phyloP scores from a whole-genome alignment of 2,797 vertebrate species.

The Acrossocheilus fasciatus region DNA sequence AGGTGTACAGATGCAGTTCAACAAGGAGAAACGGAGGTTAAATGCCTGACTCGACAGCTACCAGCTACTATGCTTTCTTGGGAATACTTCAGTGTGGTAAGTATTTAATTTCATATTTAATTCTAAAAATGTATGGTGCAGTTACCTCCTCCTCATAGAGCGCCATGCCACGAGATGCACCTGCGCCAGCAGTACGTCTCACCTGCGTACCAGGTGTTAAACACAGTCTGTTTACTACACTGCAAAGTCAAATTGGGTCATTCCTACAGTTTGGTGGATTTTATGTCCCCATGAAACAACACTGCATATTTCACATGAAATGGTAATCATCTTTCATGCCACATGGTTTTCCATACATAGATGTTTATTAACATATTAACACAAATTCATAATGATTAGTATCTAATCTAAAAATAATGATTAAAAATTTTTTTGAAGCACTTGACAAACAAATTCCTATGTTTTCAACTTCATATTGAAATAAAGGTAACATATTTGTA shows the following conservation, averaged over 20 bases:
- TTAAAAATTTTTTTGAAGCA: neutral
- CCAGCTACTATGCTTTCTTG: neutral
- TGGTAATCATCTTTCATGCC: neutral
- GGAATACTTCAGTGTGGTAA: neutral
- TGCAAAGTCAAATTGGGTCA: neutral
- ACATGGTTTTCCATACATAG: neutral
- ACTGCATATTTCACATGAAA: neutral
- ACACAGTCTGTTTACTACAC: conserved; percentile 14
- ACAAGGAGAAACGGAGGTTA: neutral
- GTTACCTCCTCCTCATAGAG: conserved; percentile 93
- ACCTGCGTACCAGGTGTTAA: conserved; percentile 74
- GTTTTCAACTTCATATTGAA: neutral
- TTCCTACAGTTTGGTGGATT: neutral
- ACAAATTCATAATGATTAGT: no score
- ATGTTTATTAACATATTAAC: neutral
- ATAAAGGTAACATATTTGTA: neutral
- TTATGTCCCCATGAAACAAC: neutral
- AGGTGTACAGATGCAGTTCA: neutral
- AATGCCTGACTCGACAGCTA: neutral
- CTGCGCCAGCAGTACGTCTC: conserved; percentile 85
- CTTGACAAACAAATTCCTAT: neutral
- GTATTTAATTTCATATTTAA: neutral
- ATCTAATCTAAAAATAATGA: no score
- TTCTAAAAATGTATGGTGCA: neutral
- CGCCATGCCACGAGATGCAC: conserved; percentile 89